Percentiles rank a stretch among this genome's conserved stretches.
phyloP scores from a whole-genome alignment of 2,113 vertebrate species.

The Psittacara wagleri region DNA sequence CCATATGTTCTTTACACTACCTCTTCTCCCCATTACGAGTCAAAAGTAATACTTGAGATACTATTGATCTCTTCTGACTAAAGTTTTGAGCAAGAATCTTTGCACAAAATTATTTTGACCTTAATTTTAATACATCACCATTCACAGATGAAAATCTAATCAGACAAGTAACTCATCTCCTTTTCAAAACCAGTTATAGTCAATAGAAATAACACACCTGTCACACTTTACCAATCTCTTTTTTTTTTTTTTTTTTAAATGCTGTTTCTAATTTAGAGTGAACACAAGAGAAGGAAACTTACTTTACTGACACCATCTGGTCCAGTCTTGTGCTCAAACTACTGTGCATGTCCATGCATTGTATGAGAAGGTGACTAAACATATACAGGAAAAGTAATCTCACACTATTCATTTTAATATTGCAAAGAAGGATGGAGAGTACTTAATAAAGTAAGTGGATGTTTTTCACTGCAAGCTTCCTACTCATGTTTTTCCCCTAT shows the following conservation, averaged over 20 bases:
- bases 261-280: background rate
- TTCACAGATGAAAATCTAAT: background rate
- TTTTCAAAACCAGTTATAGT: background rate
- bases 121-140: background rate
- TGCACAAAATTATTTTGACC: background rate
- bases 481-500: background rate
- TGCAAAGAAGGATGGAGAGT: background rate
- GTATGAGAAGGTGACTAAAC: background rate
- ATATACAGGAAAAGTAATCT: background rate
- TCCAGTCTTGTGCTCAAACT: background rate
- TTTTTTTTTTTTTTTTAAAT: background rate
- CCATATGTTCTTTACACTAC: background rate
- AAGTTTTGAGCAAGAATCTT: background rate
- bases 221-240: background rate
- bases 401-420: background rate
- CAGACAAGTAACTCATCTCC: background rate
- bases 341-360: fast-evolving
- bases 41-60: background rate
- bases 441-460: background rate
- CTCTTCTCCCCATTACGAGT: background rate
- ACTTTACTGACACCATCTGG: background rate
- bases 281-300: background rate
- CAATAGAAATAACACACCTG: background rate
- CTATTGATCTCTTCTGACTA: background rate
- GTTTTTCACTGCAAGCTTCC: background rate